A percentile compares a stretch with the other conserved stretches of the same genome.
Evolutionary conservation across 2,888 invertebrate species (phyloP).

Genomic region (Eupithecia inturbata): DNA sequence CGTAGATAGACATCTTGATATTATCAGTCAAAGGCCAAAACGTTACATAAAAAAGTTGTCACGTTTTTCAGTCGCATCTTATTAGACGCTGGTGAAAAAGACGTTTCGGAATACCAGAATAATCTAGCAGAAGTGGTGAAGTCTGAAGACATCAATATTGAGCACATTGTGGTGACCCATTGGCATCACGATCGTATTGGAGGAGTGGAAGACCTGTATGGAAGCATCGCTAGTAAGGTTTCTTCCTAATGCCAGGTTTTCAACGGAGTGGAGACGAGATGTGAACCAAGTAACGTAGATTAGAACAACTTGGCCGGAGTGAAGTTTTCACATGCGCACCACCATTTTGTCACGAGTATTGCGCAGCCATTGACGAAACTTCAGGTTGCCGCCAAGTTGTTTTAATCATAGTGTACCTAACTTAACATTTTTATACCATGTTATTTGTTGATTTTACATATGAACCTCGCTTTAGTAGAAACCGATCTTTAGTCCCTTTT

Average conservation of each 20-base stretch:
- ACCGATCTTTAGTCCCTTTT: too few relatives aligned
- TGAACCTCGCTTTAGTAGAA: too few relatives aligned
- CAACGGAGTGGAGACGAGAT: too few relatives aligned
- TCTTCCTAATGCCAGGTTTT: not conserved
- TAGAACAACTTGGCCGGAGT: too few relatives aligned
- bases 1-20: not conserved
- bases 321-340: too few relatives aligned
- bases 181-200: conserved; percentile 99
- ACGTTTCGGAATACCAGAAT: conserved; percentile 91
- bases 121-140: conserved; percentile 88
- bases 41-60: not conserved
- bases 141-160: conserved; percentile 89
- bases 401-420: too few relatives aligned
- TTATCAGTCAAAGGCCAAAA: not conserved
- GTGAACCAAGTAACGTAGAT: too few relatives aligned
- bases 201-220: conserved; percentile 88
- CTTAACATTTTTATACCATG: too few relatives aligned
- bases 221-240: conserved; percentile 71
- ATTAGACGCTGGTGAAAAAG: conserved; percentile 94
- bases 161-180: conserved; percentile 95
- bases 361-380: too few relatives aligned
- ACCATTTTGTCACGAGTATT: too few relatives aligned
- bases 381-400: too few relatives aligned
- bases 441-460: too few relatives aligned
- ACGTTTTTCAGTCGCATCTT: conserved; percentile 89